Percentiles rank a stretch among this genome's conserved stretches.
Evolutionary conservation across 2,797 vertebrate species (phyloP).

Genomic region (Phalloptychus januarius): DNA sequence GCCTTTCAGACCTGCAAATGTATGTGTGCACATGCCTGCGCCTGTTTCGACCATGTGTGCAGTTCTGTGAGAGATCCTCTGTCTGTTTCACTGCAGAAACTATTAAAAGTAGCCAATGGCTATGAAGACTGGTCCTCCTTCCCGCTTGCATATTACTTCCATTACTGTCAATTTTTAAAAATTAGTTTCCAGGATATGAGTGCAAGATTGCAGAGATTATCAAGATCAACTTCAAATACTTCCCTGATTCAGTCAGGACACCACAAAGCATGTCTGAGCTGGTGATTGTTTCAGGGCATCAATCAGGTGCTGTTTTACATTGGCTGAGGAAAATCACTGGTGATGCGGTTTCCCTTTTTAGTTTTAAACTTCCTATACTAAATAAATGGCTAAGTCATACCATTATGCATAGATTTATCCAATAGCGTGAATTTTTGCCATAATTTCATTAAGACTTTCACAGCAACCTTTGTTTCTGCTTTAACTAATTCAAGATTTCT

Average conservation of each 20-base stretch:
- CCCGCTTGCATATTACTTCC: conserved; percentile 77
- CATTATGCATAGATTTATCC: conserved; percentile 58
- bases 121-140: conserved; percentile 30
- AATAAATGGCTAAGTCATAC: conserved; percentile 25
- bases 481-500: conserved; percentile 70
- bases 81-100: conserved; percentile 50
- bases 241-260: conserved; percentile 72
- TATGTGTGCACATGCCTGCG: conserved; percentile 35
- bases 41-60: conserved; percentile 12
- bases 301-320: conserved; percentile 57
- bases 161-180: conserved; percentile 80
- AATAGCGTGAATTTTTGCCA: conserved; percentile 58
- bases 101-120: conserved; percentile 60
- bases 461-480: conserved; percentile 57
- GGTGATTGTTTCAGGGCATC: conserved; percentile 64
- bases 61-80: conserved; percentile 29
- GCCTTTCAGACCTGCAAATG: conserved; percentile 42
- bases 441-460: conserved; percentile 62
- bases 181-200: conserved; percentile 83
- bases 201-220: conserved; percentile 80
- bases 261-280: conserved; percentile 61
- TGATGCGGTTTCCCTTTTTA: conserved; percentile 41
- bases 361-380: conserved; percentile 33
- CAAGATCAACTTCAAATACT: conserved; percentile 77
- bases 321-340: conserved; percentile 44